Evolutionary conservation across 2,888 invertebrate species (phyloP), one percentile per base, ranked within the genome.

Genomic region (Amiota minor): DNA sequence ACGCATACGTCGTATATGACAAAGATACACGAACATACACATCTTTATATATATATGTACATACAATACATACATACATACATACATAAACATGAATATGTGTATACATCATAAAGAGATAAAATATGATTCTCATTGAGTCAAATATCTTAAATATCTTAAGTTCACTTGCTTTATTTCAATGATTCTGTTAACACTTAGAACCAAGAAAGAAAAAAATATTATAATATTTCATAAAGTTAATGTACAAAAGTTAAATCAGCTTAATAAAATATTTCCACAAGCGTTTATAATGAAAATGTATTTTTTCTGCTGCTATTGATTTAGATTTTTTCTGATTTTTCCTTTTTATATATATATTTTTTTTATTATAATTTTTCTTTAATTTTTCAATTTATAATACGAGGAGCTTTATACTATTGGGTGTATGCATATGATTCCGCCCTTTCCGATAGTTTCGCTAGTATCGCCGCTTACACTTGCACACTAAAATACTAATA

Each of bases 241-340:
- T 83, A 83, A 83, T 83, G 86, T 83, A 86, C n/a, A n/a, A n/a
- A n/a, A n/a, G 81, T 83, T 83, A 83, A 83, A 83, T 86, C 86
- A 80, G 83, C 85, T 84, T 83, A 84, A 80, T 85, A 80, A 83
- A 86, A 83, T 86, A 83, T 86, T 84, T 81, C 65, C 78, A 78
- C 16, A 65, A 65, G 65, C 65, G 65, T 2, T 65, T 1, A 47
- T 65, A 65, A 47, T 65, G 47, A 65, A 65, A 49, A 49, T 65
- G 16, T 65, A 3, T 6, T 2, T 35, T 35, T 35, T 2, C 35
- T 35, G 35, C 6, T 35, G 35, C 35, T 35, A 8, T 8, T 35
- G 2, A 35, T 35, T 35, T 8, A n/a, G 12, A 18, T 23, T 16
- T 23, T 59, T 59, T 59, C 20, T n/a, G n/a, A n/a, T 55, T 16